These are phyloP conservation scores for Anas bahamensis DNA, from an alignment of 2,797 vertebrate species.

Conservation along the genomic window DNA sequence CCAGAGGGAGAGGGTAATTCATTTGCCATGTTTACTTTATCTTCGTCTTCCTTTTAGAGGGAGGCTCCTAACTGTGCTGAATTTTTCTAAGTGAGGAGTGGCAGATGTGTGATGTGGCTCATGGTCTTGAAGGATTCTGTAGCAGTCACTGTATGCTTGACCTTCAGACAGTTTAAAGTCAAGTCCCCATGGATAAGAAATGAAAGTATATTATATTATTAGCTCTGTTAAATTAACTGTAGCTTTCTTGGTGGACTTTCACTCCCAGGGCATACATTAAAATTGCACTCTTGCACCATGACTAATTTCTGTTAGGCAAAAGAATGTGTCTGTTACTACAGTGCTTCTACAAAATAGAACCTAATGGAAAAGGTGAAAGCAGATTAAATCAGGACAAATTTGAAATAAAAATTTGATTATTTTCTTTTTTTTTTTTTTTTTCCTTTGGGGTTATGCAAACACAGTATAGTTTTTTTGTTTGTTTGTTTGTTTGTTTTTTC, in stretches of 20 bases:
- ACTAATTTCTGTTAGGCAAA: neutral
- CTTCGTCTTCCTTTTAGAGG: conserved; percentile 51
- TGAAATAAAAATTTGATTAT: neutral
- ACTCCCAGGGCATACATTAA: conserved; percentile 30
- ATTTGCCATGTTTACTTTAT: conserved; percentile 72
- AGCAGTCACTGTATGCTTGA: conserved; percentile 22
- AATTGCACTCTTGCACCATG: neutral
- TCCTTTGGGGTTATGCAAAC: neutral
- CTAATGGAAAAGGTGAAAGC: neutral
- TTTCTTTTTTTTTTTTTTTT: neutral
- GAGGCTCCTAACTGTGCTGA: conserved; percentile 59
- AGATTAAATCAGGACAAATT: neutral
- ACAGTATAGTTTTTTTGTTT: neutral
- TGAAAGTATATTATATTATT: conserved; percentile 40
- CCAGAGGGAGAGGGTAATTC: conserved; percentile 61
- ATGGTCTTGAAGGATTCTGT: conserved; percentile 30
- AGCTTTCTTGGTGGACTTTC: conserved; percentile 40
- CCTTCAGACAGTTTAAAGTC: conserved; percentile 51
- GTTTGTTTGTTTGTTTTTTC: neutral
- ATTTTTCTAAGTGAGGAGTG: conserved; percentile 70
- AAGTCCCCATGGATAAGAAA: conserved; percentile 17
- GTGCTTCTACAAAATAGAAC: neutral
- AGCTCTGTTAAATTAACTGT: conserved; percentile 46
- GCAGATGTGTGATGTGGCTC: conserved; percentile 51
- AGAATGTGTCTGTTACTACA: neutral